Conservation (phyloP, 1,140 invertebrate genomes). For the Drosophila grimshawi region DNA sequence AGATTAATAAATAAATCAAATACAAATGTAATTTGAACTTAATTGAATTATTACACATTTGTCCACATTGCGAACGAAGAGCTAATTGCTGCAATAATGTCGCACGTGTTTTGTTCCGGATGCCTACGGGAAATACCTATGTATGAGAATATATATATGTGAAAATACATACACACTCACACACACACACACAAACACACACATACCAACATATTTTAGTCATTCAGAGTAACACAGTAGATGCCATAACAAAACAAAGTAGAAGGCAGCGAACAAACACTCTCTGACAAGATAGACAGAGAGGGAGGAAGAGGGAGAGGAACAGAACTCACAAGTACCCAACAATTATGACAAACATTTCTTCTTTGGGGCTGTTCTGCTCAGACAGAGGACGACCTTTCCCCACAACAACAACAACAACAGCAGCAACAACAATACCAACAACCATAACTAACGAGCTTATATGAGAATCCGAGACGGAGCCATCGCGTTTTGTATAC, state of each 20-base stretch:
- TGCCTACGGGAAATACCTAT: slow-evolving; percentile 27
- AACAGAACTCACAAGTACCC: slow-evolving; percentile 62
- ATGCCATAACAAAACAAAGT: slow-evolving; percentile 69
- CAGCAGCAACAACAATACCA: slow-evolving; percentile 36
- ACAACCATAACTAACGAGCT: slow-evolving; percentile 69
- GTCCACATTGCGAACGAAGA: slow-evolving; percentile 53
- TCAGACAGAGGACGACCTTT: slow-evolving; percentile 59
- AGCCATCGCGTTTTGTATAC: neutral
- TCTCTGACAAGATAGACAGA: neutral
- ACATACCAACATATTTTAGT: slow-evolving; percentile 53
- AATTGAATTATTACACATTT: slow-evolving; percentile 82
- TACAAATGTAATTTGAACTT: slow-evolving; percentile 75
- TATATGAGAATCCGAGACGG: slow-evolving; percentile 34
- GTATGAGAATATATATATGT: neutral
- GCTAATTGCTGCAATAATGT: slow-evolving; percentile 81
- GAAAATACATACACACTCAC: neutral
- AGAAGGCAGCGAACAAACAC: slow-evolving; percentile 13
- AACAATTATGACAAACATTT: slow-evolving; percentile 80
- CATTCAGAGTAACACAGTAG: slow-evolving; percentile 48
- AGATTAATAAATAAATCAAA: slow-evolving; percentile 73
- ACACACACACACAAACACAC: slow-evolving; percentile 2
- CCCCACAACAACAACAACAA: slow-evolving; percentile 53
- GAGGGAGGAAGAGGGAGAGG: too few relatives aligned
- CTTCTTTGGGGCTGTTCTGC: slow-evolving; percentile 30
- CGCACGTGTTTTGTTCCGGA: slow-evolving; percentile 58